These are phyloP conservation scores for Hartigia nigra DNA, from an alignment of 2,888 invertebrate species.

Conservation along the genomic window DNA sequence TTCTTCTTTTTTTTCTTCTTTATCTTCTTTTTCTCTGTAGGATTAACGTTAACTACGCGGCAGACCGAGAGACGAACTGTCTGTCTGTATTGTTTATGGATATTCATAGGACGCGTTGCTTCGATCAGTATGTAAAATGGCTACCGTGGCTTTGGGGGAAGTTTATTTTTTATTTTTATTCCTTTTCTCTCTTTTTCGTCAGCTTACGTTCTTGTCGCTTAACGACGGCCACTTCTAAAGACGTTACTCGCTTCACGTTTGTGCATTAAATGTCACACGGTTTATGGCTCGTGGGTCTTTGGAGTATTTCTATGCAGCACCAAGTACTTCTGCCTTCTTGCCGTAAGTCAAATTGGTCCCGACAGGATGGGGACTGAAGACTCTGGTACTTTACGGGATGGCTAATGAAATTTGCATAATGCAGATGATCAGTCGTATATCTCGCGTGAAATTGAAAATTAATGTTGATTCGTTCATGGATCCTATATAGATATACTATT, in stretches of 20 bases:
- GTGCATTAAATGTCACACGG: not conserved
- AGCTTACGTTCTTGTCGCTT: not conserved
- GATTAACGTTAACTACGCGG: not conserved
- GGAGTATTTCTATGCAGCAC: not conserved
- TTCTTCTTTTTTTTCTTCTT: not conserved
- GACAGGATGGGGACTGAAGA: not conserved
- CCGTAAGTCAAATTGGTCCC: not conserved
- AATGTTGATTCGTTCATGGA: conserved; percentile 17
- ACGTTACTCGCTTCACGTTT: not conserved
- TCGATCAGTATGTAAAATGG: not conserved
- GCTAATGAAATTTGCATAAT: conserved; percentile 21
- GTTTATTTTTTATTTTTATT: not conserved
- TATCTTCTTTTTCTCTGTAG: not conserved
- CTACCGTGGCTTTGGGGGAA: not conserved
- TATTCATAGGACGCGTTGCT: not conserved
- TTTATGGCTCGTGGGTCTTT: not conserved
- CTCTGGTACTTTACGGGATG: not conserved
- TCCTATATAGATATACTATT: not conserved
- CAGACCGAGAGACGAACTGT: not conserved
- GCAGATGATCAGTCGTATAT: conserved; percentile 11
- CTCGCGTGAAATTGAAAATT: conserved; percentile 18
- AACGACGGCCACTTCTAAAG: not conserved
- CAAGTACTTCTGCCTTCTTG: not conserved
- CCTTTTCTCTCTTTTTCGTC: not conserved
- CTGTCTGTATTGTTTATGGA: not conserved